Conservation (phyloP, 2,113 vertebrate species). For the Micronycteris hirsuta region DNA sequence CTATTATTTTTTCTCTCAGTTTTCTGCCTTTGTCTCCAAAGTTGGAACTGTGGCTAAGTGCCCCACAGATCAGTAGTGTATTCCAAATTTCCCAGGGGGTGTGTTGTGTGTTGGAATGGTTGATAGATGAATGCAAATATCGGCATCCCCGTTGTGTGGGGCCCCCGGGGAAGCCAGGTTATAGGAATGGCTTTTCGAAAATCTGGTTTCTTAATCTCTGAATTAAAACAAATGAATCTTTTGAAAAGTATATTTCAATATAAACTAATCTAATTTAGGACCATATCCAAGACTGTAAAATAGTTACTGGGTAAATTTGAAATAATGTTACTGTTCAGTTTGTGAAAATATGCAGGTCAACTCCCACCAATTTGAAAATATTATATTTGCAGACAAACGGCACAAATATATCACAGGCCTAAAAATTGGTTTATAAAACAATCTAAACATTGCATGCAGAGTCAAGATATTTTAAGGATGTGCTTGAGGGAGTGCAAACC, state of each 20-base stretch:
- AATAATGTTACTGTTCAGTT: slow-evolving; percentile 36
- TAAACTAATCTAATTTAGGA: slow-evolving; percentile 49
- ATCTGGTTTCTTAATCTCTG: slow-evolving; percentile 12
- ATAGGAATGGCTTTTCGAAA: background rate
- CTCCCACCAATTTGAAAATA: slow-evolving; percentile 56
- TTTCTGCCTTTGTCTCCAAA: background rate
- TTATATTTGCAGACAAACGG: slow-evolving; percentile 62
- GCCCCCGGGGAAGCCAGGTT: background rate
- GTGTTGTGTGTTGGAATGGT: background rate
- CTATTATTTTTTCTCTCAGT: background rate
- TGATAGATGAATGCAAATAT: background rate
- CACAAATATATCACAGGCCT: slow-evolving; percentile 61
- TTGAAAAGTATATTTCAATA: slow-evolving; percentile 60
- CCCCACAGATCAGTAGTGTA: background rate
- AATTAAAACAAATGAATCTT: slow-evolving; percentile 59
- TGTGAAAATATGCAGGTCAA: slow-evolving; percentile 62
- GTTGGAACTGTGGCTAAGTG: background rate
- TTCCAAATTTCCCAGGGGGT: background rate
- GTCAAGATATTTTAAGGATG: slow-evolving; percentile 67
- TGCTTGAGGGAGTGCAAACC: slow-evolving; percentile 55
- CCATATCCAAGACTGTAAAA: slow-evolving; percentile 50
- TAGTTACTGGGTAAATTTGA: slow-evolving; percentile 47
- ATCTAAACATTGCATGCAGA: slow-evolving; percentile 57
- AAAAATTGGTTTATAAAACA: slow-evolving; percentile 70
- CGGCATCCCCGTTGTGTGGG: background rate